Base-by-base conservation (phyloP, 2,113 vertebrate species). In the Oreochromis niloticus region DNA sequence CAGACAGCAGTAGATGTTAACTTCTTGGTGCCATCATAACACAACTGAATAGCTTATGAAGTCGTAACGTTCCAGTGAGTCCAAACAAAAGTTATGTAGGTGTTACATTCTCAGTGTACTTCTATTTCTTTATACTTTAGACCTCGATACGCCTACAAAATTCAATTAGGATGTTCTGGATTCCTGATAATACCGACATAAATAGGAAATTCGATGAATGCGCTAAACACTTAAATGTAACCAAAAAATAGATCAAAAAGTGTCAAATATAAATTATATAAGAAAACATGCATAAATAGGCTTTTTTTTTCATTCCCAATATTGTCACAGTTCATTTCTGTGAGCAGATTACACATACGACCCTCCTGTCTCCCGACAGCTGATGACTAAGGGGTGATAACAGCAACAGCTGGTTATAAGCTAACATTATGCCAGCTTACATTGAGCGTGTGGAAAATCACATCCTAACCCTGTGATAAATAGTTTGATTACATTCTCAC, bases 1-100 rank as follows among this genome's bases (percentile, higher is more conserved):
- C 63, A 54, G 54, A 6, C 9, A 75, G 48, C 8, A 6, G 34
- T 13, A 55, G 57, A 87, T 85, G 82, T 80, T 71, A 80, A 82
- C 59, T 68, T 85, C 27, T 10, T 34, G 63, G 50, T 80, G 50
- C 8, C 11, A 66, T 57, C 10, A 24, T 39, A 78, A n/a, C 81
- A 27, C 55, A 54, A 43, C 34, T 46, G 14, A 73, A 66, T 6
- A 4, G 52, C 39, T 27, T 48, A 30, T 17, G 52, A 82, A 61
- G 59, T 17, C 27, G 19, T 55, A 71, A 30, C 5, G 3, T 61
- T 56, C 22, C 50, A 0, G 5, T 43, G 11, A 88, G 22, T 24
- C 34, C 32, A 73, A 68, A 46, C 34, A 7, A 71, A 32, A 56
- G 12, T 7, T 27, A 36, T 36, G 17, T n/a, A 66, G 4, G 17